Evolutionary conservation across 2,888 invertebrate genomes (phyloP), one percentile per base, ranked within the genome.

Genomic region (Dryobota labecula): DNA sequence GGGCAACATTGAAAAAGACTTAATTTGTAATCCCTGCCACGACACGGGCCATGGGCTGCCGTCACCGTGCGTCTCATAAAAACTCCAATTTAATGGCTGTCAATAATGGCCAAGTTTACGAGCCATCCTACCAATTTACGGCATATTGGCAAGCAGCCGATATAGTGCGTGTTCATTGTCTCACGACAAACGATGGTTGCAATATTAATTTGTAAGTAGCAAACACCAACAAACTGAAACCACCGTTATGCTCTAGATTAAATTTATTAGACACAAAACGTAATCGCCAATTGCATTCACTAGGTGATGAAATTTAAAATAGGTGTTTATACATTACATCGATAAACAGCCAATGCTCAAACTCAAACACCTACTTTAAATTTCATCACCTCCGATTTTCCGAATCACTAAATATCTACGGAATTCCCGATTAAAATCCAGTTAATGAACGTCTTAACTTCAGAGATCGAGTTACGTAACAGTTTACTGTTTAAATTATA

Each of bases 31-130:
- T 65, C 63, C 53, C 60, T 64, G 70, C 68, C 73, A 54, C 68
- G 79, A 67, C 74, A 73, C 84, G 83, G 80, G 79, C 88, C 86
- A 78, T 67, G 75, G 72, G 76, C 83, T 78, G 85, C 85, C 83
- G 81, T 91, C 90, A 90, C 88, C 89, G 85, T 87, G 85, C 86
- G 87, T 86, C 90, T 90, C 92, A 90, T 94, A 93, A 94, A 95
- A 91, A 93, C 90, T 90, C 90, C 88, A 88, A 91, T 93, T 94
- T 95, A 93, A 95, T 92, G 90, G 86, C 88, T 90, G 90, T 93
- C 93, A 93, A 93, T 95, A 95, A 95, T 93, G 93, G 90, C 90
- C 83, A 88, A 89, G 86, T 95, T 95, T 94, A 95, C 92, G 93
- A 93, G 88, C 91, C 87, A 92, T 94, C 92, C 92, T 88, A 90